Percentiles rank a stretch among this genome's conserved stretches.
Evolutionary conservation across 2,113 vertebrate species (phyloP).

Genomic region (Chinchilla lanigera): DNA sequence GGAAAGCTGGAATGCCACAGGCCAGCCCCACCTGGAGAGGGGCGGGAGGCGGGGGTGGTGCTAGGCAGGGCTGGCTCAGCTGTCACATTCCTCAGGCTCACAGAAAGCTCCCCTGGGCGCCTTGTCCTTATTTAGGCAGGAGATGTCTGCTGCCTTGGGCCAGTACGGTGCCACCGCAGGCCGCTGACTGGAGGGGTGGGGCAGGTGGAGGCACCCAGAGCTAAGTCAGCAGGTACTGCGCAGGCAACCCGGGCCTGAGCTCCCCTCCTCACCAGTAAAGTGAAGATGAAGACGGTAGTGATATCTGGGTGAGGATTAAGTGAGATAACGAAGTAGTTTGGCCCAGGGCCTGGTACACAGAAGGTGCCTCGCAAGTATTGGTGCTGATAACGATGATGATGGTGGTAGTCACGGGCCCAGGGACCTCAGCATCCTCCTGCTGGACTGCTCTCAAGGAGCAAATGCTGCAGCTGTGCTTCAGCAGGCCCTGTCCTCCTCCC

Average conservation of each 20-base stretch:
- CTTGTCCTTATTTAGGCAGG: conserved; percentile 84
- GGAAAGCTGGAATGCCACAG: conserved; percentile 35
- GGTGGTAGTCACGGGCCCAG: neutral
- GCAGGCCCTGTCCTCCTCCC: neutral
- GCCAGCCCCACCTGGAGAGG: conserved; percentile 69
- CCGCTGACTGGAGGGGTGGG: neutral
- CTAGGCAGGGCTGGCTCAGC: conserved; percentile 60
- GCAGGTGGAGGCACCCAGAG: neutral
- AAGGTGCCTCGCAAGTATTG: neutral
- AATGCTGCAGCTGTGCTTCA: neutral
- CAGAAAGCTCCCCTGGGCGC: conserved; percentile 55
- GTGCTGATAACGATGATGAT: neutral
- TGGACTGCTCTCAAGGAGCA: neutral
- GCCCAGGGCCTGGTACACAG: neutral
- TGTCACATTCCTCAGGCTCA: conserved; percentile 78
- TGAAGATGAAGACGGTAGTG: neutral
- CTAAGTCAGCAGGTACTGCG: neutral
- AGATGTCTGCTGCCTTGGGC: conserved; percentile 73
- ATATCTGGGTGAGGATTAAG: neutral
- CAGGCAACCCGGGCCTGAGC: neutral
- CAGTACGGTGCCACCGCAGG: neutral
- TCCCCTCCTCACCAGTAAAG: neutral
- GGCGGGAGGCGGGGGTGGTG: conserved; percentile 41
- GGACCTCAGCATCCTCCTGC: neutral
- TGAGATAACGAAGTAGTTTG: neutral